Conservation (phyloP, 2,797 vertebrate genomes). For the Loriculus beryllinus region DNA sequence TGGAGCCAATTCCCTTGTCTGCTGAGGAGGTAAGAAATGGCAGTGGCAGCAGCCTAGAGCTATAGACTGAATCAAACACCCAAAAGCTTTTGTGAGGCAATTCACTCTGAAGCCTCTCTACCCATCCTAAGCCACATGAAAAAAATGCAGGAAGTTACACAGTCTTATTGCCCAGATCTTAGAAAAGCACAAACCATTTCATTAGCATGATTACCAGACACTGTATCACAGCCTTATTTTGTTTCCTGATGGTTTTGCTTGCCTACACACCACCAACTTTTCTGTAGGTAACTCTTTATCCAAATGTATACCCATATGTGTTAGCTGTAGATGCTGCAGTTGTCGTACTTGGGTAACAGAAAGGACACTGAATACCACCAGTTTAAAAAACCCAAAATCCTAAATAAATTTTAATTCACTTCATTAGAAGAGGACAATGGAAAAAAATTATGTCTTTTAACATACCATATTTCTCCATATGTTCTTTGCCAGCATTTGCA, state of each 20-base stretch:
- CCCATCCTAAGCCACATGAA: background rate
- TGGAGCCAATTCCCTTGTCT: background rate
- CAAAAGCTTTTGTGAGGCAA: background rate
- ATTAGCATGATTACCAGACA: background rate
- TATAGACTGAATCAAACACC: background rate
- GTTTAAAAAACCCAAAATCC: background rate
- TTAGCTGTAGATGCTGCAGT: background rate
- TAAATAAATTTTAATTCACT: background rate
- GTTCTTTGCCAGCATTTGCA: conserved; percentile 86
- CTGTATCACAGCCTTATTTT: background rate
- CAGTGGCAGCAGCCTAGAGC: background rate
- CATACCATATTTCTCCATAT: conserved; percentile 95
- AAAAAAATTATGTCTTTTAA: background rate
- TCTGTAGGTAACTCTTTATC: background rate
- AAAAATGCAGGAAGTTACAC: background rate
- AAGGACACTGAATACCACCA: background rate
- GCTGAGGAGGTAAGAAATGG: background rate
- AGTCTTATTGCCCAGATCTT: background rate
- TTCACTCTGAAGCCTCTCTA: background rate
- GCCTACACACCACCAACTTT: background rate
- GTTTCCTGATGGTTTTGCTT: background rate
- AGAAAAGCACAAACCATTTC: background rate
- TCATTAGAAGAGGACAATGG: background rate
- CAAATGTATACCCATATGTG: background rate
- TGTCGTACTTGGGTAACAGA: background rate